A percentile compares a stretch with the other conserved stretches of the same genome.
These are phyloP conservation scores for Rhinogobius similis DNA, from an alignment of 2,113 vertebrate genomes.

Conservation along the genomic window DNA sequence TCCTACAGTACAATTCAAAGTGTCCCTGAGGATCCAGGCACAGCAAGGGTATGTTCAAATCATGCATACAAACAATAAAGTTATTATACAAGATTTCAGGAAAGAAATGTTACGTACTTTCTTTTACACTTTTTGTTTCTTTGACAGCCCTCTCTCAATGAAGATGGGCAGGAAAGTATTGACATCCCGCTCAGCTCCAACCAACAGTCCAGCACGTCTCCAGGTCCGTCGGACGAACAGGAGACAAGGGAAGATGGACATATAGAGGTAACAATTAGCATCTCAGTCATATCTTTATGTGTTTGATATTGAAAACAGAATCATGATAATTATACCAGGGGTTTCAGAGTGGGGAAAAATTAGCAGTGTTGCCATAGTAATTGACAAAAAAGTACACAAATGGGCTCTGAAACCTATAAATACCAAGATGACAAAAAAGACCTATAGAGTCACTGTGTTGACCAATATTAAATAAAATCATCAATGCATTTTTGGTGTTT, in stretches of 20 bases:
- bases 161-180: neutral
- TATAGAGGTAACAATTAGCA: neutral
- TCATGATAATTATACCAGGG: neutral
- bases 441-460: too few relatives aligned
- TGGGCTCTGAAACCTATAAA: neutral
- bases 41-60: conserved; percentile 22
- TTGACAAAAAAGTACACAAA: neutral
- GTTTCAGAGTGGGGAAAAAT: neutral
- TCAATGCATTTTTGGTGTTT: neutral
- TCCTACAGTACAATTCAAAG: neutral
- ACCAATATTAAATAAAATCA: too few relatives aligned
- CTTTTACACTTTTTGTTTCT: neutral
- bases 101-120: neutral
- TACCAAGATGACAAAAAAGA: too few relatives aligned
- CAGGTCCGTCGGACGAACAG: neutral
- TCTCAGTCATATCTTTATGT: neutral
- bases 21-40: conserved; percentile 23
- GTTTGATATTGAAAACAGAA: neutral
- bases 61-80: neutral
- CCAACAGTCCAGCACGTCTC: neutral
- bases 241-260: neutral
- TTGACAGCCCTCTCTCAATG: neutral
- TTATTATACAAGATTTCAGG: neutral
- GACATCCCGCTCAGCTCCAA: neutral
- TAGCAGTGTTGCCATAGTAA: neutral